Evolutionary conservation across 2,888 invertebrate species (phyloP), one percentile per base, ranked within the genome.

Genomic region (Lapara coniferarum): DNA sequence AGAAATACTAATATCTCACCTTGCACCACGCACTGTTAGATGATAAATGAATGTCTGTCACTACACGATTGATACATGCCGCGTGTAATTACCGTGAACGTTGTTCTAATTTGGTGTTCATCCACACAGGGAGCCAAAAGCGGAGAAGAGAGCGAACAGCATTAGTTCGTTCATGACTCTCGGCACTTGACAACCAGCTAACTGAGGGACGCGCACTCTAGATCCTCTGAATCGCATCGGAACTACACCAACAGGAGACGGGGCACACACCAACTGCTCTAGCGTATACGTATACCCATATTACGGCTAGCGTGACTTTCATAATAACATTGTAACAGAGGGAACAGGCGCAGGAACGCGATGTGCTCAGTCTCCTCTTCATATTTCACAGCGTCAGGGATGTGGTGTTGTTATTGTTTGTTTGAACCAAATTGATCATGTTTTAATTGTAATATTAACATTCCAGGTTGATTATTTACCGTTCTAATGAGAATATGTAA

Each of bases 121-220:
- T 76, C 75, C 79, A 74, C 71, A 71, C 94, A 96, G 97, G 96
- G 96, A 96, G 95, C 96, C 96, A 96, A 96, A 96, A 89, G 93
- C 93, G 96, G 96, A 96, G 96, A 97, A 96, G 96, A 97, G 96
- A 95, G 95, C 96, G 96, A 96, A 96, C 96, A 96, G 95, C 96
- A 96, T 96, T 96, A 97, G 95, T 92, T 96, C 96, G 92, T 96
- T 95, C 94, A 95, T 96, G 94, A 95, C 96, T 90, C 96, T 95
- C 91, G 95, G 95, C 94, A 95, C 95, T 95, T 95, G 95, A 95
- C 95, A 95, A 94, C 94, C 95, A 92, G 94, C 94, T 85, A 89
- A 95, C 89, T 93, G 92, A 93, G 92, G 91, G 87, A 86, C 87
- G 89, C 88, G 84, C 86, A 81, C 85, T 90, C 89, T 89, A 85